Percentiles rank a stretch among this genome's conserved stretches.
phyloP scores from a whole-genome alignment of 2,888 invertebrate species.

The Drosophila merina region DNA sequence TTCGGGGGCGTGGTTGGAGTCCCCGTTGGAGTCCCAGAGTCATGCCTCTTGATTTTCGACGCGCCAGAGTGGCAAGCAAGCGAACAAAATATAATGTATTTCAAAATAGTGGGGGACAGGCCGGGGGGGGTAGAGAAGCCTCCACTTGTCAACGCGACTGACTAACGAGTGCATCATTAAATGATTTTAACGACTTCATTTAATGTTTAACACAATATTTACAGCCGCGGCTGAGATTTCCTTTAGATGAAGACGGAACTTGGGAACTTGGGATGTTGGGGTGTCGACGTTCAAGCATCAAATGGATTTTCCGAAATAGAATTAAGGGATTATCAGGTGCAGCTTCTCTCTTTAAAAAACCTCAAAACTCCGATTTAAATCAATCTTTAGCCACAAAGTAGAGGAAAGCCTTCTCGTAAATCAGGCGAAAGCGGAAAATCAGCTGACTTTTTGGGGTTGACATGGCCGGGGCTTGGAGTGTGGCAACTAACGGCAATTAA shows the following conservation, averaged over 20 bases:
- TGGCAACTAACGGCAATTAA: constrained; percentile 48
- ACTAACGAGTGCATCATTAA: constrained; percentile 82
- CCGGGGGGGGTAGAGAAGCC: constrained; percentile 36
- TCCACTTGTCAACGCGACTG: constrained; percentile 70
- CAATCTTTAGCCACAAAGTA: constrained; percentile 1
- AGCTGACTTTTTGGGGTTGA: constrained; percentile 32
- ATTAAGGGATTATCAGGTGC: background rate
- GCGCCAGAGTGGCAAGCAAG: constrained; percentile 39
- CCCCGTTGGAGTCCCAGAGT: constrained; percentile 19
- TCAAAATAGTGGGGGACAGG: constrained; percentile 13
- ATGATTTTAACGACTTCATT: constrained; percentile 82
- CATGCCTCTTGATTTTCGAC: constrained; percentile 48
- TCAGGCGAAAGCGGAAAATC: constrained; percentile 31
- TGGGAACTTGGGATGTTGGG: background rate
- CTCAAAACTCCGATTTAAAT: background rate
- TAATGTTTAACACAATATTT: constrained; percentile 77
- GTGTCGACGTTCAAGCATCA: background rate
- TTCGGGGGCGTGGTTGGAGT: constrained; percentile 10
- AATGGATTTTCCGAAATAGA: background rate
- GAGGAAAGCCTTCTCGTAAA: constrained; percentile 8
- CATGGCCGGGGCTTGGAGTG: constrained; percentile 19
- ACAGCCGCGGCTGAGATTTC: constrained; percentile 49
- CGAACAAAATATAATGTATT: constrained; percentile 2
- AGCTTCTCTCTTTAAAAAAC: background rate
- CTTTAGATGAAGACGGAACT: constrained; percentile 8